Base-by-base conservation (phyloP, 2,113 vertebrate genomes). In the Indicator indicator region DNA sequence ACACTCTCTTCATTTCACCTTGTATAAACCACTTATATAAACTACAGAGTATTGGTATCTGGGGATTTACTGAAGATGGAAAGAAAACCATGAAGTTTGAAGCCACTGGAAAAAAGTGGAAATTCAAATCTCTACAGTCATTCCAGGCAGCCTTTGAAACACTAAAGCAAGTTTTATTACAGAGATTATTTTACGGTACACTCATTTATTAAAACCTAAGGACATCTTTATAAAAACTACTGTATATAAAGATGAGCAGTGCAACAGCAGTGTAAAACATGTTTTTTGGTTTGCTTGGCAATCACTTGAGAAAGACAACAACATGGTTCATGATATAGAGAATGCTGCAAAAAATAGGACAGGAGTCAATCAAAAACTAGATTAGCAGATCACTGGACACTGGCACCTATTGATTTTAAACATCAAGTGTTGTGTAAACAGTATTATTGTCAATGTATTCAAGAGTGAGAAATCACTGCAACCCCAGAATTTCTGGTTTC, bases 181-280 rank as follows among this genome's bases (percentile, higher is more conserved):
- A 55, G 94, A 68, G 44, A 60, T 95, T 88, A 86, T 93, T 90
- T 86, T 93, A 95, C 38, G 1, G 89, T 87, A 97, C 94, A 95
- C 95, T 96, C 83, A 96, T 97, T 98, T 98, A 97, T 97, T 98
- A 97, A 98, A 98, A 97, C 95, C 95, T 94, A 97, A 94, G 89
- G 96, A 95, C 96, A 71, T 97, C 72, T 79, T 98, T 97, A 97
- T 97, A 97, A 98, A 98, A 97, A 97, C 97, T 97, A 97, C 97
- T 12, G 94, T 97, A 69, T 97, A 97, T 70, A 97, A 97, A 97
- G 96, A 97, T 89, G 96, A 97, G 95, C 97, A 97, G 97, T 84
- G 86, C 91, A 94, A 92, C 52, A 96, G 94, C 96, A 83, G 96
- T 96, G 97, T 96, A 95, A 96, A 96, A 97, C 96, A 95, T 83